These are phyloP conservation scores for Choristoneura rosaceana DNA, from an alignment of 2,888 invertebrate genomes.

Conservation along the genomic window DNA sequence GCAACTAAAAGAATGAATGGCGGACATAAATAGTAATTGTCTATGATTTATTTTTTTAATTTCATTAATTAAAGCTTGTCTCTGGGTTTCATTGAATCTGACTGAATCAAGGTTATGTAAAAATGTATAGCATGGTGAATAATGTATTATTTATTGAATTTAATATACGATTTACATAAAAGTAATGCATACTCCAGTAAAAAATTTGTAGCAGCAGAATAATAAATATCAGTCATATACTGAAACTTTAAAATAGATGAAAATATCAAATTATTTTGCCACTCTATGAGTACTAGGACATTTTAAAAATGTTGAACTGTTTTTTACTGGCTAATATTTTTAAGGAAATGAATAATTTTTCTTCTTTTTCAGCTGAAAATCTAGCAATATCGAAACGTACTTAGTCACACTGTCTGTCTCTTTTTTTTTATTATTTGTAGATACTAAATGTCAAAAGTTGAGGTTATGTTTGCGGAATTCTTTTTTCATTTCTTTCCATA, in stretches of 20 bases:
- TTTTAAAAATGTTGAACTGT: too few relatives aligned
- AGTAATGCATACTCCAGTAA: too few relatives aligned
- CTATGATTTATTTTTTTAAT: constrained; percentile 68
- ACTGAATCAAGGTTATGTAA: constrained; percentile 23
- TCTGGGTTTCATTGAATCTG: constrained; percentile 48
- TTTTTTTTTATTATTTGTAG: constrained; percentile 8
- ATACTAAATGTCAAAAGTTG: constrained; percentile 19
- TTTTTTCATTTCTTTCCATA: constrained; percentile 13
- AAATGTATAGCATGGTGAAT: background rate
- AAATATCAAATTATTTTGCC: too few relatives aligned
- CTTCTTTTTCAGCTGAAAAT: background rate
- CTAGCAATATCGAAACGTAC: background rate
- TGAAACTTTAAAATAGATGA: too few relatives aligned
- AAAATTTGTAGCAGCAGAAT: too few relatives aligned
- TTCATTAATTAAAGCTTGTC: constrained; percentile 53
- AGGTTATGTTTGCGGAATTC: constrained; percentile 33
- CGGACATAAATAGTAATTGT: constrained; percentile 84
- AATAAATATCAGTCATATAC: too few relatives aligned
- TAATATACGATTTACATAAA: too few relatives aligned
- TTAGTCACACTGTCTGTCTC: background rate
- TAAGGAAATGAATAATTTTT: background rate
- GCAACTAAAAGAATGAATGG: constrained; percentile 85
- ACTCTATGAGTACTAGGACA: too few relatives aligned
- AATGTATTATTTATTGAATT: background rate
- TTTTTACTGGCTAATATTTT: background rate